Base-by-base conservation (phyloP, 2,113 vertebrate genomes). In the Saguinus imperator region DNA sequence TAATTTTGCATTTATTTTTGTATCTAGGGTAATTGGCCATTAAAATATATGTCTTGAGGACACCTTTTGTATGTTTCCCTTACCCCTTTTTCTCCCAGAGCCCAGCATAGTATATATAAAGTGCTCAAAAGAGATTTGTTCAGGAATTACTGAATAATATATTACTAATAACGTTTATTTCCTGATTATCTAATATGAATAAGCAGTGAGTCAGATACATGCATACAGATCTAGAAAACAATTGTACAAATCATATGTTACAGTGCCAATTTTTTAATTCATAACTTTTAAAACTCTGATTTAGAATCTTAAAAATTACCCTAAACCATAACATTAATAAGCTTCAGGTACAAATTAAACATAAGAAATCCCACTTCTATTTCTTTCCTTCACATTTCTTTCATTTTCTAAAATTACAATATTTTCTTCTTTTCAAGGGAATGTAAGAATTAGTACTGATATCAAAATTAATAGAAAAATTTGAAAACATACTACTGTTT, bases 401-500 rank as follows among this genome's bases (percentile, higher is more conserved):
- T 58, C 61, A 57, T 80, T 17, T 2, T 91, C 45, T 88, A 90
- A 94, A 89, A 61, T 8, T 9, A 57, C 40, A 70, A 37, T 58
- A 3, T 8, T 55, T 77, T 73, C 68, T 77, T 87, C 5, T 83
- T 92, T 87, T 81, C 58, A 68, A 68, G 57, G n/a, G 6, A 64
- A 35, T 29, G 0, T 40, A 61, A 50, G 11, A 0, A 6, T 37
- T 86, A 82, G 6, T 40, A 43, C 79, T 94, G 45, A 95, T 73
- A 20, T 16, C 25, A 92, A 93, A 97, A 92, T 85, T 77, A 73
- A 29, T 66, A 73, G 37, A 85, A 91, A 73, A 55, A 16, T 27
- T 23, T 50, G 17, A 29, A 93, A 75, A 75, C 1, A 8, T 58
- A 86, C 13, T 9, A 18, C 4, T 45, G 6, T 4, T 48, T 76